Percentiles rank a stretch among this genome's conserved stretches.
These are phyloP conservation scores for Montifringilla adamsi DNA, from an alignment of 2,113 vertebrate species.

Conservation along the genomic window DNA sequence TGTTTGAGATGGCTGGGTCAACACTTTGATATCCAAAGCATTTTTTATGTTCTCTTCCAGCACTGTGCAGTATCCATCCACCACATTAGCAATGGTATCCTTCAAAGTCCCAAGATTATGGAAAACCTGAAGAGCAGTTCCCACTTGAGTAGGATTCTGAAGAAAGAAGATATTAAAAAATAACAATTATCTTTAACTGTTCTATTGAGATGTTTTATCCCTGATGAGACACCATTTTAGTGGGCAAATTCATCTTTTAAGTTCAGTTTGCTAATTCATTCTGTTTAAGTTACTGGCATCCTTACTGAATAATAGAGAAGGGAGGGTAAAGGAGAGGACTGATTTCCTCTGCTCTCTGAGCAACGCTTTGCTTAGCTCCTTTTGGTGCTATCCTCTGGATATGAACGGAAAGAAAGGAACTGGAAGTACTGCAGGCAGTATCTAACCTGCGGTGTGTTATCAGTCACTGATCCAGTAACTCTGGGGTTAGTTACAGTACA, in stretches of 20 bases:
- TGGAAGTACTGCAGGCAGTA: background rate
- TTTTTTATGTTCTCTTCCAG: slow-evolving; percentile 85
- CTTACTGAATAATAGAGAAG: background rate
- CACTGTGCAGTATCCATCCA: slow-evolving; percentile 83
- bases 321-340: background rate
- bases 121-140: slow-evolving; percentile 96
- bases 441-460: background rate
- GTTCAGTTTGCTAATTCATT: background rate
- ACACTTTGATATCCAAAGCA: slow-evolving; percentile 90
- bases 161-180: background rate
- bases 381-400: background rate
- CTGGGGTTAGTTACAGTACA: background rate
- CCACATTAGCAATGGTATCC: slow-evolving; percentile 82
- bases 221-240: background rate
- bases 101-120: slow-evolving; percentile 91
- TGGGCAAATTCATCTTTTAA: background rate
- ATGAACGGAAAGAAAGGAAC: background rate
- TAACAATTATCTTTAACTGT: background rate
- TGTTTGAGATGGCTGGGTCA: slow-evolving; percentile 85
- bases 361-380: background rate
- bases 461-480: background rate
- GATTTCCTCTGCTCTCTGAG: background rate
- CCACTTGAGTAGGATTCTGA: slow-evolving; percentile 95
- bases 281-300: background rate
- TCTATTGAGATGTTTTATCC: background rate